These are phyloP conservation scores for Champsocephalus gunnari DNA, from an alignment of 2,797 vertebrate genomes.

Conservation along the genomic window DNA sequence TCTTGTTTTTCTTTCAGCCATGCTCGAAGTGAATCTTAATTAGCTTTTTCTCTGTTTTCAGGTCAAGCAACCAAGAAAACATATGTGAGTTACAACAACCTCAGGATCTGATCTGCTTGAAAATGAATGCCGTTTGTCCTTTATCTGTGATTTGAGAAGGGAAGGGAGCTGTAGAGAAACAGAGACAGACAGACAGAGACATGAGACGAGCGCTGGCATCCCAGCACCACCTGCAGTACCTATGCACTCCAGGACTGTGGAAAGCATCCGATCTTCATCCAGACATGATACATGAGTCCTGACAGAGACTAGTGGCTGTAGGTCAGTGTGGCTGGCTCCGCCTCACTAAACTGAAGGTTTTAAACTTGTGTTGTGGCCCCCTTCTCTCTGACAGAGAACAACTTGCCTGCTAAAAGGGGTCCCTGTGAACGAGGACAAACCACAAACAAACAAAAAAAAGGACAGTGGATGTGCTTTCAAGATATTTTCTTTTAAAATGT, in stretches of 20 bases:
- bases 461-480: constrained; percentile 70
- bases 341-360: constrained; percentile 55
- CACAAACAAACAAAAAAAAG: constrained; percentile 28
- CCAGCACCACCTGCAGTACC: constrained; percentile 74
- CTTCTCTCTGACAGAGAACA: constrained; percentile 53
- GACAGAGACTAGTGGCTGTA: constrained; percentile 62
- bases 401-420: constrained; percentile 70
- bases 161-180: constrained; percentile 38
- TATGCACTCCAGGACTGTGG: constrained; percentile 75
- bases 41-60: constrained; percentile 50
- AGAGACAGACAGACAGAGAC: constrained; percentile 38
- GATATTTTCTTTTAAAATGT: constrained; percentile 74
- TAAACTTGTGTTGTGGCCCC: constrained; percentile 55
- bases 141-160: constrained; percentile 62
- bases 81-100: constrained; percentile 86
- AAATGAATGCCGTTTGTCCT: constrained; percentile 59
- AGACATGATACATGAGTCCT: constrained; percentile 70
- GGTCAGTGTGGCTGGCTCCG: constrained; percentile 48
- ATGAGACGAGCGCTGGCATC: constrained; percentile 52
- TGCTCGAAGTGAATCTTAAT: constrained; percentile 39
- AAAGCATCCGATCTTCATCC: constrained; percentile 71
- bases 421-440: constrained; percentile 51
- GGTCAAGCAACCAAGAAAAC: constrained; percentile 85
- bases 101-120: constrained; percentile 82
- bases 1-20: constrained; percentile 27